Evolutionary conservation across 2,797 vertebrate species (phyloP), one percentile per base, ranked within the genome.

Genomic region (Coranthus polyacanthus): DNA sequence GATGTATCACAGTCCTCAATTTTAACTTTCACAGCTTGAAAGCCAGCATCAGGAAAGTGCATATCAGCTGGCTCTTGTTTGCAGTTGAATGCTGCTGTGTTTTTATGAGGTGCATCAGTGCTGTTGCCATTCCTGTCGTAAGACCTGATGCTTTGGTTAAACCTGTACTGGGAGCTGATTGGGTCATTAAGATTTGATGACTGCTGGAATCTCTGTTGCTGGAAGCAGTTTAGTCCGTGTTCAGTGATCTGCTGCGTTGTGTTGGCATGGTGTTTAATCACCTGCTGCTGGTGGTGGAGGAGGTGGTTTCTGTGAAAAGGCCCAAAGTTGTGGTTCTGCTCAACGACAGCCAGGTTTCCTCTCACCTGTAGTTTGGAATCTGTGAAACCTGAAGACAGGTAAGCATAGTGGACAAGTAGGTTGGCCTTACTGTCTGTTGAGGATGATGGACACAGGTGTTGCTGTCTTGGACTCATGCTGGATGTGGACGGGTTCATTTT

Each of bases 311-410:
- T 42, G 21, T 92, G 92, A 73, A 93, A 94, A 34, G 93, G 88
- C 75, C 87, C 75, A 36, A 95, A 95, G 88, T 93, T 94, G 18
- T 95, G 93, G 82, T 95, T 97, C 77, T 96, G 96, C 46, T 94
- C 95, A 51, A 95, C 86, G 3, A 94, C 79, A 0, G 93, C 87
- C 47, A 95, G 84, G 72, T 95, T n/a, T n/a, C n/a, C n/a, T n/a
- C n/a, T n/a, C n/a, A n/a, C n/a, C n/a, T n/a, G n/a, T n/a, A n/a
- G n/a, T n/a, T n/a, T 96, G 55, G 78, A 11, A 21, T 95, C 94
- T 47, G 93, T 52, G 0, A 92, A 94, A 51, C 95, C 95, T 0
- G 93, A 92, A 78, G 95, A 95, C 60, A 93, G 92, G 77, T 95
- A 94, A 0, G 95, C 95, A 94, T 95, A 96, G 58, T 95, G 96